Percentiles rank a stretch among this genome's conserved stretches.
Evolutionary conservation across 2,113 vertebrate species (phyloP).

Genomic region (Chunga burmeisteri): DNA sequence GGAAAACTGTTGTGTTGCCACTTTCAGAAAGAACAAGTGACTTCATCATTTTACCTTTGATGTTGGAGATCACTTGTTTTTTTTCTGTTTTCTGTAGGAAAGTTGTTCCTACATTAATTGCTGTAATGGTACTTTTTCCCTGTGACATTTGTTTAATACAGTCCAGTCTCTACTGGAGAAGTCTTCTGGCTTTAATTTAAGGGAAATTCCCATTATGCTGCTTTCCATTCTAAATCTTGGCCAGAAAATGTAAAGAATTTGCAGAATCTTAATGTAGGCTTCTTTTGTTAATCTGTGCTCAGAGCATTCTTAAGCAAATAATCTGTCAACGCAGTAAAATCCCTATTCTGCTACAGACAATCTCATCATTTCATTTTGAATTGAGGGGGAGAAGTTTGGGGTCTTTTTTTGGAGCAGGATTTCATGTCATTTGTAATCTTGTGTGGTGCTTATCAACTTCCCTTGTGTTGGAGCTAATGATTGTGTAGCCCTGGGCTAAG

Average conservation of each 20-base stretch:
- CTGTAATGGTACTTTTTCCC: background rate
- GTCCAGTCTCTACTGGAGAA: background rate
- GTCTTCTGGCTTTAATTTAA: slow-evolving; percentile 37
- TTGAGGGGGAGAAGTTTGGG: background rate
- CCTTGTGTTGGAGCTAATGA: background rate
- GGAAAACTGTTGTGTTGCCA: background rate
- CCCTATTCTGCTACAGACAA: background rate
- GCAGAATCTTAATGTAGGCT: slow-evolving; percentile 11
- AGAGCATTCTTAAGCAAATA: background rate
- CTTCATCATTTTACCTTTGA: background rate
- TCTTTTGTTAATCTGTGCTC: slow-evolving; percentile 8
- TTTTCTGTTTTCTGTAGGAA: background rate
- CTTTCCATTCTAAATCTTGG: background rate
- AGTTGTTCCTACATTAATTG: background rate
- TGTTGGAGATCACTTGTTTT: background rate
- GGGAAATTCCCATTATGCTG: background rate
- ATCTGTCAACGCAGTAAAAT: background rate
- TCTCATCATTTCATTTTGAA: background rate
- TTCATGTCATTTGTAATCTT: background rate
- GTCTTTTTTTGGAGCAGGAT: background rate
- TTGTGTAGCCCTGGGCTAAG: background rate
- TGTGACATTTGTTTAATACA: background rate
- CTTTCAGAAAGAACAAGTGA: background rate
- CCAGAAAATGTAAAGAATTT: slow-evolving; percentile 55
- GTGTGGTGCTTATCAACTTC: background rate